Evolutionary conservation across 2,113 vertebrate species (phyloP).

Genomic region (Lophotis ruficrista): DNA sequence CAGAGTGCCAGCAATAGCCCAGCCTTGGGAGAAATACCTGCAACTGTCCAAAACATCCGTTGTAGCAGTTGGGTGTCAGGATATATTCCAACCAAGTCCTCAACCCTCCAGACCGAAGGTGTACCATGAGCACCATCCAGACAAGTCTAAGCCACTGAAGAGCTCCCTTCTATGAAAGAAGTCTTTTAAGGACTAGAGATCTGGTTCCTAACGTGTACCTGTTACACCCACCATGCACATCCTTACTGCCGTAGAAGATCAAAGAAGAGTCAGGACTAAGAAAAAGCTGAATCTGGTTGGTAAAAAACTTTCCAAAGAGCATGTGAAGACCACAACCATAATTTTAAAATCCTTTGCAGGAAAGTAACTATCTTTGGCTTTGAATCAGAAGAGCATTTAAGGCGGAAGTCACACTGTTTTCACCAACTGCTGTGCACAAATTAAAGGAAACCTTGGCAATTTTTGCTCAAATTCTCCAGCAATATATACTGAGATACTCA

Average conservation of each 20-base stretch:
- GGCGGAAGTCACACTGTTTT: neutral
- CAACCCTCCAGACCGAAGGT: neutral
- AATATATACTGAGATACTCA: neutral
- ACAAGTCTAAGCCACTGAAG: neutral
- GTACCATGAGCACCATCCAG: neutral
- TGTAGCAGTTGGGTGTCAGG: neutral
- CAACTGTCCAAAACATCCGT: neutral
- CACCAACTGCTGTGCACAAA: neutral
- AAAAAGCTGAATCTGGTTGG: neutral
- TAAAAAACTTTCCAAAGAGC: neutral
- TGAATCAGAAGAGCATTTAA: neutral
- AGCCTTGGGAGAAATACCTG: neutral
- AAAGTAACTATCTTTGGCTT: neutral
- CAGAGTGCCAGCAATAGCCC: neutral
- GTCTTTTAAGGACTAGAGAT: neutral
- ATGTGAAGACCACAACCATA: rapidly evolving
- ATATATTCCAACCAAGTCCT: neutral
- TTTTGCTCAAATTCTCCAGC: neutral
- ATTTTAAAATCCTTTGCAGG: neutral
- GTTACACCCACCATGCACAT: neutral
- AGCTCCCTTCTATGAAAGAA: neutral
- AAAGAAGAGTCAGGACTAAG: neutral
- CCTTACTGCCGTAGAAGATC: neutral
- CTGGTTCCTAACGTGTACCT: rapidly evolving
- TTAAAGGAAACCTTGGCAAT: neutral